Conservation (phyloP, 2,113 vertebrate species). For the Nothobranchius kuhntae region DNA sequence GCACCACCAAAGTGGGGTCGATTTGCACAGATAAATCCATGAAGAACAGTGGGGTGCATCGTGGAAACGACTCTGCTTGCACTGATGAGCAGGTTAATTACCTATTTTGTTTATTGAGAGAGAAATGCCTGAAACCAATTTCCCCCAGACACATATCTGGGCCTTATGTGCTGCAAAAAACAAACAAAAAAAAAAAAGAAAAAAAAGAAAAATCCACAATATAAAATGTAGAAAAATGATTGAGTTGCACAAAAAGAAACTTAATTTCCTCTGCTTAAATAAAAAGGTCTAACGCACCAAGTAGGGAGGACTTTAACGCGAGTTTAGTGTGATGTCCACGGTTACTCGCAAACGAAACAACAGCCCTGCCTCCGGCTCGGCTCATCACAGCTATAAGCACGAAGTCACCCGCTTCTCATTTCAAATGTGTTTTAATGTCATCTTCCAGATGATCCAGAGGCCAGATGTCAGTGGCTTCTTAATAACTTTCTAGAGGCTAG, state of each 20-base stretch:
- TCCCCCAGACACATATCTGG: slow-evolving; percentile 43
- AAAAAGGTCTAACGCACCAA: slow-evolving; percentile 23
- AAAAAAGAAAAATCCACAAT: background rate
- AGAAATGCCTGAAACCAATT: slow-evolving; percentile 69
- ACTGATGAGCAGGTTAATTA: slow-evolving; percentile 75
- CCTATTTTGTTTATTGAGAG: slow-evolving; percentile 75
- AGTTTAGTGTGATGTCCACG: slow-evolving; percentile 36
- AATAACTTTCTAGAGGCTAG: slow-evolving; percentile 81
- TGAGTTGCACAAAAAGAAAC: background rate
- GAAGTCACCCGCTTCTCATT: slow-evolving; percentile 39
- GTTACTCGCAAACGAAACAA: slow-evolving; percentile 36
- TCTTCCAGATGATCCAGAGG: slow-evolving; percentile 70
- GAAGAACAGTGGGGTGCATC: slow-evolving; percentile 65
- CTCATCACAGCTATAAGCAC: slow-evolving; percentile 46
- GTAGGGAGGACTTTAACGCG: slow-evolving; percentile 5
- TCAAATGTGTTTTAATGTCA: slow-evolving; percentile 67
- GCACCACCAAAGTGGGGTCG: slow-evolving; percentile 71
- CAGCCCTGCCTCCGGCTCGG: slow-evolving; percentile 51
- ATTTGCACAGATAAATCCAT: slow-evolving; percentile 77
- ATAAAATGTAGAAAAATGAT: slow-evolving; percentile 18
- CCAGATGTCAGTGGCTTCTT: slow-evolving; percentile 76
- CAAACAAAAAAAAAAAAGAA: background rate
- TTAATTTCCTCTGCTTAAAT: background rate
- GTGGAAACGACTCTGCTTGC: slow-evolving; percentile 53
- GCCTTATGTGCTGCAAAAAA: slow-evolving; percentile 47